Evolutionary conservation across 2,113 vertebrate genomes (phyloP).

Genomic region (Psettodes erumei): DNA sequence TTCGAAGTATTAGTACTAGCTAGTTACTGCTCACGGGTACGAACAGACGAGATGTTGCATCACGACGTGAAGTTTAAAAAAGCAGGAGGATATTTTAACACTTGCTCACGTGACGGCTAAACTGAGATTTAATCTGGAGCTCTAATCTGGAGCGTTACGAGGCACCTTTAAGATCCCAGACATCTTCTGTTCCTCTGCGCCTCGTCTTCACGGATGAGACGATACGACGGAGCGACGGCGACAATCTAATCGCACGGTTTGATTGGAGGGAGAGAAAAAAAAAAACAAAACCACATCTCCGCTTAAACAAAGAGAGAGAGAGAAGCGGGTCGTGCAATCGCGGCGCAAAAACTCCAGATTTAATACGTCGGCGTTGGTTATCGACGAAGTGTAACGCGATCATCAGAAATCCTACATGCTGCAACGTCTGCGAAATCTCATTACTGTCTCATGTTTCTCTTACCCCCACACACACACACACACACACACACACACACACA

Average conservation of each 20-base stretch:
- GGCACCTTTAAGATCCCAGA: neutral
- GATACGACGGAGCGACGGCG: conserved; percentile 27
- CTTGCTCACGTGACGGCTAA: too few relatives aligned
- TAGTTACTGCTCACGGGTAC: too few relatives aligned
- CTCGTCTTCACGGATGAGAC: conserved; percentile 8
- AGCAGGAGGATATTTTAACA: too few relatives aligned
- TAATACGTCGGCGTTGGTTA: conserved; percentile 70
- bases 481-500: too few relatives aligned
- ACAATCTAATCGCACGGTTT: conserved; percentile 40
- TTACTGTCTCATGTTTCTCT: conserved; percentile 73
- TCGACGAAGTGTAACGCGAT: conserved; percentile 75
- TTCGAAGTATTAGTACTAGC: too few relatives aligned
- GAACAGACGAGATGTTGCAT: too few relatives aligned
- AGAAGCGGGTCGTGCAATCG: conserved; percentile 63
- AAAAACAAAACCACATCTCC: conserved; percentile 9
- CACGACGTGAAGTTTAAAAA: too few relatives aligned
- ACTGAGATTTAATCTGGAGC: too few relatives aligned
- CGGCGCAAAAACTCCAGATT: conserved; percentile 42
- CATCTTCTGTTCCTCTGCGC: neutral
- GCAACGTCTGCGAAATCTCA: conserved; percentile 74
- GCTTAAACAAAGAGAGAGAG: conserved; percentile 52
- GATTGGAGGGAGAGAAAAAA: conserved; percentile 22
- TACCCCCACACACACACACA: too few relatives aligned
- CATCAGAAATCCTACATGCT: conserved; percentile 73
- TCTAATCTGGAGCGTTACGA: too few relatives aligned